A percentile compares a stretch with the other conserved stretches of the same genome.
Evolutionary conservation across 2,113 vertebrate species (phyloP).

Genomic region (Dermatemys mawii): DNA sequence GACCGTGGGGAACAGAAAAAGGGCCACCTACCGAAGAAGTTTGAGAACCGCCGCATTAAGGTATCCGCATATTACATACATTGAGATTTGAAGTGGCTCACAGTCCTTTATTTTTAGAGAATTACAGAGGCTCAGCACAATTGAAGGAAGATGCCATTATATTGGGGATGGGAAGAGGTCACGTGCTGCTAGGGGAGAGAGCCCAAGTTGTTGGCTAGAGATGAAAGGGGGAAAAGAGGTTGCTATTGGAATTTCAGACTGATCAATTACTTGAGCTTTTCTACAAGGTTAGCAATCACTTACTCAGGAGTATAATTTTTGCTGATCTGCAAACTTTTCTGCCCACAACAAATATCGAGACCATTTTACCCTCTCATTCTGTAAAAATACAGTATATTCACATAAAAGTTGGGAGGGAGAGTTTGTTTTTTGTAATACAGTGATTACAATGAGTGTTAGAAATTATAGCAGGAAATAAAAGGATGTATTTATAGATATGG

Average conservation of each 20-base stretch:
- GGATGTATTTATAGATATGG: neutral
- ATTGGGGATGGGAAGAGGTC: neutral
- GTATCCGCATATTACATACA: neutral
- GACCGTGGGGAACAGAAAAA: no score
- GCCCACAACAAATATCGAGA: neutral
- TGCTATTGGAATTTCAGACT: neutral
- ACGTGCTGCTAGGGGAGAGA: neutral
- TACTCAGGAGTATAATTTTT: neutral
- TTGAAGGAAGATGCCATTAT: no score
- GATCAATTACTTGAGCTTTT: neutral
- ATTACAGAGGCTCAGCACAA: neutral
- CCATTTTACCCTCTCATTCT: neutral
- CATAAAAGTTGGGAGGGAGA: neutral
- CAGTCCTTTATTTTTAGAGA: neutral
- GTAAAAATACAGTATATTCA: neutral
- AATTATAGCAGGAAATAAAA: neutral
- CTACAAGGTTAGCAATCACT: neutral
- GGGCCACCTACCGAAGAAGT: no score
- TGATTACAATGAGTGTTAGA: neutral
- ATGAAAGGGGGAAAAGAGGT: neutral
- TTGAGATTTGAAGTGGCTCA: neutral
- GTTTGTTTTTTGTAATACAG: neutral
- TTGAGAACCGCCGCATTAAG: no score
- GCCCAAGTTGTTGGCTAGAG: neutral
- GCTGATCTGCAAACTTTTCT: neutral